Conservation (phyloP, 35 echinoderm and acorn worm genomes). For the Acanthaster planci region DNA sequence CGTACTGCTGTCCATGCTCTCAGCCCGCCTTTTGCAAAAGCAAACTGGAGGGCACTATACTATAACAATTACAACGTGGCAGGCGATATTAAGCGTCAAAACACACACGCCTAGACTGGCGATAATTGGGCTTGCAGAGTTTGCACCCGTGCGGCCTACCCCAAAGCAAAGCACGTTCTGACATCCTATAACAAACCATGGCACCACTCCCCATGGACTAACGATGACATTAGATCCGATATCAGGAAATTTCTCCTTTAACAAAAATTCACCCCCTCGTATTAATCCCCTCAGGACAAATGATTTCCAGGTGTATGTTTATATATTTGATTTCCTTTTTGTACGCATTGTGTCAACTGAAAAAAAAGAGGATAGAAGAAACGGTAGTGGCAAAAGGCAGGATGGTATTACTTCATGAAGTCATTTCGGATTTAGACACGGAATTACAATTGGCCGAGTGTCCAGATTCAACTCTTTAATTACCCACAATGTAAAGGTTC, state of each 20-base stretch:
- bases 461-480: too few species aligned
- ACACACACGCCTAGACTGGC: slow-evolving; percentile 14
- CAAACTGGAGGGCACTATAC: background rate
- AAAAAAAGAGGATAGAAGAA: too few species aligned
- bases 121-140: slow-evolving; percentile 8
- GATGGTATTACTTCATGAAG: too few species aligned
- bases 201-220: slow-evolving; percentile 9
- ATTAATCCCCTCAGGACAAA: background rate
- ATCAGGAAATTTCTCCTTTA: background rate
- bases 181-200: background rate
- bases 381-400: too few species aligned
- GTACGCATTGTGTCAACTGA: too few species aligned
- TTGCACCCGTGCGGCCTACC: background rate
- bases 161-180: background rate
- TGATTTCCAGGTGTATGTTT: slow-evolving; percentile 7
- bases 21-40: background rate
- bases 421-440: too few species aligned
- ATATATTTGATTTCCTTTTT: too few species aligned
- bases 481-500: too few species aligned
- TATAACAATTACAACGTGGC: slow-evolving; percentile 25
- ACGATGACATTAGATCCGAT: background rate
- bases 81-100: background rate
- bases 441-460: too few species aligned
- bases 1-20: too few species aligned
- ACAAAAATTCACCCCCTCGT: background rate